Conservation (phyloP, 2,113 vertebrate genomes). For the Sterrhoptilus dennistouni region DNA sequence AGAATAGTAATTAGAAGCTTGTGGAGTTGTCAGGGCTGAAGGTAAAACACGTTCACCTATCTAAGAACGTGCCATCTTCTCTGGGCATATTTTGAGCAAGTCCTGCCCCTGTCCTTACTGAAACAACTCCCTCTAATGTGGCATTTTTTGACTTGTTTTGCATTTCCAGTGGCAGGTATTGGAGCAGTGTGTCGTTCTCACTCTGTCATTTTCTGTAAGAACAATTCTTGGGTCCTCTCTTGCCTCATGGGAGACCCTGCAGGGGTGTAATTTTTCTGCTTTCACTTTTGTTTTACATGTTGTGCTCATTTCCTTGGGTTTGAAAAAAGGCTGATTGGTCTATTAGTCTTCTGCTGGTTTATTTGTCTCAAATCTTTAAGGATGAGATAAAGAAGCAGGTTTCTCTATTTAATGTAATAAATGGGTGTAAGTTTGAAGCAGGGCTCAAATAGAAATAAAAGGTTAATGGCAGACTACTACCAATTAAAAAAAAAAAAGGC, state of each 20-base stretch:
- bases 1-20: background rate
- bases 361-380: background rate
- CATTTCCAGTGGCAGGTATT: background rate
- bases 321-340: background rate
- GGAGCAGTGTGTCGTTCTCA: fast-evolving
- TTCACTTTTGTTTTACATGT: background rate
- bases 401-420: background rate
- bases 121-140: background rate
- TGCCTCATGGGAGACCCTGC: background rate
- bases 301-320: background rate
- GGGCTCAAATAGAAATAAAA: background rate
- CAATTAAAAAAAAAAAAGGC: background rate
- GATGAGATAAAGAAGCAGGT: background rate
- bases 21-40: background rate
- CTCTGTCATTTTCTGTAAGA: background rate
- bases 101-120: background rate
- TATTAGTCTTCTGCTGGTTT: background rate
- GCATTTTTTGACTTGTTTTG: background rate
- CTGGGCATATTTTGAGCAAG: background rate
- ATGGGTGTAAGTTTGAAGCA: background rate
- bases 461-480: background rate
- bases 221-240: background rate
- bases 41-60: background rate
- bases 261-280: background rate
- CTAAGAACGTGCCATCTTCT: background rate